Evolutionary conservation across 1,140 invertebrate genomes (phyloP).

Genomic region (Heliconius eleuchia): DNA sequence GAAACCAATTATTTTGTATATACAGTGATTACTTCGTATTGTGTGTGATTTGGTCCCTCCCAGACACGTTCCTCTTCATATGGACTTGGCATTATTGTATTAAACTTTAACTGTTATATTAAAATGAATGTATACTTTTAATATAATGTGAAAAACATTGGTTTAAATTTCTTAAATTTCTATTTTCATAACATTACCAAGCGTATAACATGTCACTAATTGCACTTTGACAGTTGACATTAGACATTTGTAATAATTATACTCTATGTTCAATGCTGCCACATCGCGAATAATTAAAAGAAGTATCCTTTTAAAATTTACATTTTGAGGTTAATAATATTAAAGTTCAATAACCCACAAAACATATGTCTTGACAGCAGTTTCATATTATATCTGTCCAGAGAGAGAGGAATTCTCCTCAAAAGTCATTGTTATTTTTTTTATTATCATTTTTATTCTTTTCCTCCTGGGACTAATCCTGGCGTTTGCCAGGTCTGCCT

Average conservation of each 20-base stretch:
- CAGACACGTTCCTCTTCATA: slow-evolving; percentile 74
- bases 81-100: slow-evolving; percentile 63
- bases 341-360: too few species aligned
- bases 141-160: background rate
- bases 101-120: background rate
- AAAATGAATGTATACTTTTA: background rate
- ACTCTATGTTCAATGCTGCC: too few species aligned
- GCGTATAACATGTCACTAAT: background rate
- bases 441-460: too few species aligned
- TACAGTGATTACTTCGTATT: slow-evolving; percentile 62
- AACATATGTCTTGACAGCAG: too few species aligned
- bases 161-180: background rate
- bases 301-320: too few species aligned
- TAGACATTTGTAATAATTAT: background rate
- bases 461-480: too few species aligned
- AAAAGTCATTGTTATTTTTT: too few species aligned
- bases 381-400: too few species aligned
- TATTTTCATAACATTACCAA: background rate
- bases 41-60: slow-evolving; percentile 63
- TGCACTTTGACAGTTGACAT: slow-evolving; percentile 6
- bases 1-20: slow-evolving; percentile 7
- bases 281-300: too few species aligned
- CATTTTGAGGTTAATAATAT: too few species aligned
- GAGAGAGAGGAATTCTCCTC: too few species aligned
- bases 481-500: too few species aligned